Conservation (phyloP, 2,888 invertebrate genomes). For the Xiphydria camelus region DNA sequence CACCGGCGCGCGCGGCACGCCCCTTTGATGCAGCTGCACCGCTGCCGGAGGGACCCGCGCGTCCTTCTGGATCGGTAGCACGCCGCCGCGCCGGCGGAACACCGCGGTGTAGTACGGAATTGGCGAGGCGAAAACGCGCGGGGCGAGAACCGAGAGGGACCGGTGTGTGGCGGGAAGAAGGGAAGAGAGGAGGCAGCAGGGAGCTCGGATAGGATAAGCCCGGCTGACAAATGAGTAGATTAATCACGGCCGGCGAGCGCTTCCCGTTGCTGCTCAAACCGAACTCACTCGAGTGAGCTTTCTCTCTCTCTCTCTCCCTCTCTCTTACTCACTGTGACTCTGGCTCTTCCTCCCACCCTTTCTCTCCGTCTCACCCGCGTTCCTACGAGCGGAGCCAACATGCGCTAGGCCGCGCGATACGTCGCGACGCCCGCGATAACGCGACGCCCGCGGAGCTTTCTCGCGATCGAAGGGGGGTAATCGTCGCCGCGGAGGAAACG, state of each 20-base stretch:
- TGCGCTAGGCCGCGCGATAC: too few species aligned
- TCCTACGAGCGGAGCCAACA: slow-evolving; percentile 17
- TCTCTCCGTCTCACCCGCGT: slow-evolving; percentile 7
- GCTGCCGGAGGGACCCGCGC: too few species aligned
- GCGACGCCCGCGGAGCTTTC: too few species aligned
- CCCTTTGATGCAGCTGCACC: too few species aligned
- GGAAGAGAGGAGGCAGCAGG: slow-evolving; percentile 17
- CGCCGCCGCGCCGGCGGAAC: too few species aligned
- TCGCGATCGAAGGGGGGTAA: neutral
- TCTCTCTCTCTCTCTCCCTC: slow-evolving; percentile 13
- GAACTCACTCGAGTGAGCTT: slow-evolving; percentile 12
- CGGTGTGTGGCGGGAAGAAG: too few species aligned
- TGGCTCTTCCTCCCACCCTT: neutral
- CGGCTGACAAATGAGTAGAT: slow-evolving; percentile 43
- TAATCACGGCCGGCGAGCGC: slow-evolving; percentile 34
- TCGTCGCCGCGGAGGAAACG: slow-evolving; percentile 19
- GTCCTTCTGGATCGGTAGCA: too few species aligned
- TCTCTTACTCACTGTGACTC: neutral
- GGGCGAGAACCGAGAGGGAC: too few species aligned
- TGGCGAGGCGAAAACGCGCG: too few species aligned
- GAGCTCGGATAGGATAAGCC: slow-evolving; percentile 30
- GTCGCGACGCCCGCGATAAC: too few species aligned
- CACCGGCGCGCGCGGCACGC: too few species aligned
- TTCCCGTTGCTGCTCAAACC: slow-evolving; percentile 24
- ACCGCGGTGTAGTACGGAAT: too few species aligned